A percentile compares a stretch with the other conserved stretches of the same genome.
Conservation (phyloP, 2,113 vertebrate genomes). For the Sceloporus undulatus region DNA sequence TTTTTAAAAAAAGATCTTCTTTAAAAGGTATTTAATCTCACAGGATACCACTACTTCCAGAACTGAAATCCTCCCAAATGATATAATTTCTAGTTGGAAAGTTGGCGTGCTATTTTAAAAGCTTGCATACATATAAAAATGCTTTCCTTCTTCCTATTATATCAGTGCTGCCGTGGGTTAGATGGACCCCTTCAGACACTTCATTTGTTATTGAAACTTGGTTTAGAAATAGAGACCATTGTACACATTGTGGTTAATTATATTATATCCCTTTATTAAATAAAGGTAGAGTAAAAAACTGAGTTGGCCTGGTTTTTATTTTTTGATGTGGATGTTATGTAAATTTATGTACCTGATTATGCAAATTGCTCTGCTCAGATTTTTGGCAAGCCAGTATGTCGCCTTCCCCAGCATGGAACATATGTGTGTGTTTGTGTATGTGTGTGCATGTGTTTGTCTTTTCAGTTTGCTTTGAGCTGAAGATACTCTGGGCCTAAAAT, state of each 20-base stretch:
- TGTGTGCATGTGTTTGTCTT: neutral
- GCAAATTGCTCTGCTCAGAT: conserved; percentile 43
- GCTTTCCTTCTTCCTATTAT: neutral
- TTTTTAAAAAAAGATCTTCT: neutral
- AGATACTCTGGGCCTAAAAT: neutral
- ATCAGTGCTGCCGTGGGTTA: neutral
- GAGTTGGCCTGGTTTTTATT: conserved; percentile 33
- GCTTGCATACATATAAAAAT: neutral
- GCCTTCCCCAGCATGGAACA: conserved; percentile 10
- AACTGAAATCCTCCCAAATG: neutral
- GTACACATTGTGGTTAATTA: conserved; percentile 21
- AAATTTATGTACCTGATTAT: conserved; percentile 49
- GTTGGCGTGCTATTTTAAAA: neutral
- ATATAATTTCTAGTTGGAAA: neutral
- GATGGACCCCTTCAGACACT: neutral
- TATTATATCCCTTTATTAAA: conserved; percentile 43
- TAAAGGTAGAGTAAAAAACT: conserved; percentile 35
- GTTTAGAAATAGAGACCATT: conserved; percentile 24
- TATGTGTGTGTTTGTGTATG: neutral
- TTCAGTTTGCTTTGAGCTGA: conserved; percentile 33
- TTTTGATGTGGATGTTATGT: conserved; percentile 34
- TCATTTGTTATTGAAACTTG: conserved; percentile 13
- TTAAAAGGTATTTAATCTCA: neutral
- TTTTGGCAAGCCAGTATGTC: conserved; percentile 42
- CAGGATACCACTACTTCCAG: neutral